A percentile compares a stretch with the other conserved stretches of the same genome.
phyloP scores from a whole-genome alignment of 2,797 vertebrate species.

The Picus viridis region DNA sequence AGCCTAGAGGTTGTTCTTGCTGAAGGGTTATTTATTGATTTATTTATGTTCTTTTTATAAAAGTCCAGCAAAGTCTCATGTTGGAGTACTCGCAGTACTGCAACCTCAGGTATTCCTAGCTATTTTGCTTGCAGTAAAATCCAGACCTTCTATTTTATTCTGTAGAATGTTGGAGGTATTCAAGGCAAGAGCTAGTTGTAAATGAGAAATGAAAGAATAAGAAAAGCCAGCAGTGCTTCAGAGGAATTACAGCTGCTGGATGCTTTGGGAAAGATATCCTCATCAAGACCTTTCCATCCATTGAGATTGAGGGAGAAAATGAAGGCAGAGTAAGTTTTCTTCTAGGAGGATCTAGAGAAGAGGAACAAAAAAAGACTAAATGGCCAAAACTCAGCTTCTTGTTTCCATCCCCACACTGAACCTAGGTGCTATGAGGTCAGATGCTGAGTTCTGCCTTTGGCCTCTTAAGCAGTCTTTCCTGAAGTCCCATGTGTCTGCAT shows the following conservation, averaged over 20 bases:
- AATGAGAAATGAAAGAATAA: neutral
- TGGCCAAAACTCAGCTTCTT: neutral
- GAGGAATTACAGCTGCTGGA: neutral
- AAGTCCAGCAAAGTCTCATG: neutral
- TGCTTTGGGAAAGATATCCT: neutral
- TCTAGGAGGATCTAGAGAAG: neutral
- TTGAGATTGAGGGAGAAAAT: neutral
- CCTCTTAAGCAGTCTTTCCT: neutral
- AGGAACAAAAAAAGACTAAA: neutral
- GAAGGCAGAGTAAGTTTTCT: neutral
- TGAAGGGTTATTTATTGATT: neutral
- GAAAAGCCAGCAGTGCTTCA: too few relatives aligned
- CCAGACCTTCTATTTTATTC: neutral
- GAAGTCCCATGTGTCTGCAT: fast-evolving
- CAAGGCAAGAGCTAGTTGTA: neutral
- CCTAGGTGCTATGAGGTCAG: neutral
- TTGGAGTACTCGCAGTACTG: neutral
- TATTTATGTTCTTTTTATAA: neutral
- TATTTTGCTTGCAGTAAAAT: neutral
- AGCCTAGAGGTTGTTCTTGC: neutral
- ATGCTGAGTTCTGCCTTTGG: neutral
- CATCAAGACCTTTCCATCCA: neutral
- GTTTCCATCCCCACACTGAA: neutral
- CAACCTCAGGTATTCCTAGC: neutral
- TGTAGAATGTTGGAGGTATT: fast-evolving